Conservation (phyloP, 2,113 vertebrate species). For the Grus americana region DNA sequence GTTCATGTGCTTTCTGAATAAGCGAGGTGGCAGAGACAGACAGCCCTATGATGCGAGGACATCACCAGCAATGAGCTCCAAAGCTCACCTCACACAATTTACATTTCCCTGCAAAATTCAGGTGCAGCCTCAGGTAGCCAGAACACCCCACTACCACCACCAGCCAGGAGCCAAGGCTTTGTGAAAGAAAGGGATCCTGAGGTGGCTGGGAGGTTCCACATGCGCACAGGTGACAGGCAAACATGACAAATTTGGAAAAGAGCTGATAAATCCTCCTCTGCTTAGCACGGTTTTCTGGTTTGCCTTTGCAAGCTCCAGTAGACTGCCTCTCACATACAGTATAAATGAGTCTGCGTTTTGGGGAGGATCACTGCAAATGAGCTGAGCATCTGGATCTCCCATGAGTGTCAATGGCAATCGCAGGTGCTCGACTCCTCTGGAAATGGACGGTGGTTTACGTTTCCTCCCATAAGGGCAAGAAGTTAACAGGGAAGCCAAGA, state of each 20-base stretch:
- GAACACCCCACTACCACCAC: background rate
- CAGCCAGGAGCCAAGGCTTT: background rate
- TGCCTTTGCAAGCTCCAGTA: background rate
- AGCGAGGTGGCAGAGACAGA: background rate
- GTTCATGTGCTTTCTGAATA: background rate
- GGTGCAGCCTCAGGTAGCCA: background rate
- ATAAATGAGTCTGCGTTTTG: background rate
- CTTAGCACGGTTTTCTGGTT: rapidly evolving
- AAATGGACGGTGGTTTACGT: background rate
- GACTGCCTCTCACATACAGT: background rate
- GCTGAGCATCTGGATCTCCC: background rate
- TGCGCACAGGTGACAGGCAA: background rate
- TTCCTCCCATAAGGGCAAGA: background rate
- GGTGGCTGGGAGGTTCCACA: background rate
- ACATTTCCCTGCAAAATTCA: background rate
- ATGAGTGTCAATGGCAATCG: background rate
- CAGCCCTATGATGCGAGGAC: background rate
- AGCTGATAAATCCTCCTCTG: background rate
- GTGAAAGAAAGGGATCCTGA: rapidly evolving
- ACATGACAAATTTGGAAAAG: background rate
- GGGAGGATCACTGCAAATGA: background rate
- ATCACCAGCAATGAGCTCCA: background rate
- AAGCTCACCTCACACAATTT: background rate
- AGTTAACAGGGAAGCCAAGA: background rate
- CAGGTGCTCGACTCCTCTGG: background rate